Base-by-base conservation (phyloP, 2,888 invertebrate species). In the Cheiracanthium punctorium region DNA sequence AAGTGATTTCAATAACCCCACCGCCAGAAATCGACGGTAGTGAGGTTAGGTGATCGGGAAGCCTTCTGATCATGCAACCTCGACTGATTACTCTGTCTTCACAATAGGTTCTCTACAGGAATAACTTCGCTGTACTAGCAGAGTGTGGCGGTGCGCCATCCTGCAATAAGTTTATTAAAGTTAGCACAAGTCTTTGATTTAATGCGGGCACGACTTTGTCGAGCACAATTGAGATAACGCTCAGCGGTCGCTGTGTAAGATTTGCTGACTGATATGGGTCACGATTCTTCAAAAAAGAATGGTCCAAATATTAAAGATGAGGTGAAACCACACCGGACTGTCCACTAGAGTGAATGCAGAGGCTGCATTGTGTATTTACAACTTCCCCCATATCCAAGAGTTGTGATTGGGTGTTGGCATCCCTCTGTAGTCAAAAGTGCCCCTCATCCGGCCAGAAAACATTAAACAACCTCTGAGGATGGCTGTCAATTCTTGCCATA, bases 201-300 rank as follows among this genome's bases (percentile, higher is more conserved):
- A 48, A 48, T 17, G 17, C 64, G 10, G 64, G 24, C 64, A 28
- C n/a, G 28, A 64, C 64, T 64, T 64, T 64, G 28, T 24, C 28
- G 10, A 0, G 64, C 64, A 64, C 0, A 29, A 64, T 7, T 64
- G 24, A 64, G 64, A 64, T 64, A 64, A 64, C 28, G 28, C 64
- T 64, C 28, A 20, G 10, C 29, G 8, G 64, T 64, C 29, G 28
- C 5, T 64, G 1, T 14, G 64, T 14, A 64, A 7, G 28, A 24
- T 64, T 64, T 64, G 5, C 64, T 24, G 64, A 10, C 64, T 0
- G 24, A 64, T 64, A 28, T 48, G 2, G 71, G 41, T 8, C 71
- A 71, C n/a, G 20, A 33, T 24, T 71, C 71, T 37, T 71, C 41
- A 71, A 41, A 71, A 24, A 37, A 41, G 41, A 10, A 37, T 37